phyloP scores from a whole-genome alignment of 2,797 vertebrate genomes.

The Lutjanus campechanus region DNA sequence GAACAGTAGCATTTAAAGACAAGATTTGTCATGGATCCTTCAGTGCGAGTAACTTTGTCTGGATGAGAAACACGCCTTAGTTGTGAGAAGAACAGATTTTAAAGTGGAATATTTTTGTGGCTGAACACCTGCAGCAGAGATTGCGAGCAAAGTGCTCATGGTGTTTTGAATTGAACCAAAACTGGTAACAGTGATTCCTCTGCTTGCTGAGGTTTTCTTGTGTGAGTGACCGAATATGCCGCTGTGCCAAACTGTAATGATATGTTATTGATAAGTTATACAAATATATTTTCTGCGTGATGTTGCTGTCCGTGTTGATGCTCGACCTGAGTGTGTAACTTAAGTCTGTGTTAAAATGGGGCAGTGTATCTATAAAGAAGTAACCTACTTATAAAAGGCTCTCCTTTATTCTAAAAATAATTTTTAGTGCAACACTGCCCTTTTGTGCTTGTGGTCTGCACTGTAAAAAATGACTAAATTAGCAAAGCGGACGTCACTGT shows the following conservation, averaged over 20 bases:
- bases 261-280: not conserved
- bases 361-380: slow-evolving; percentile 33
- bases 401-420: slow-evolving; percentile 66
- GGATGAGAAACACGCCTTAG: not conserved
- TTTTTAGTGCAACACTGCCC: slow-evolving; percentile 69
- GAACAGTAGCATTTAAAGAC: not conserved
- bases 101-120: not conserved
- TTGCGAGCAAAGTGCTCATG: no score
- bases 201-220: not conserved
- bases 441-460: slow-evolving; percentile 53
- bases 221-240: not conserved
- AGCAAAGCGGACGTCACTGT: slow-evolving; percentile 59
- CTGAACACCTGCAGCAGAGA: not conserved
- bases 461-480: slow-evolving; percentile 48
- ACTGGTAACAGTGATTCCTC: not conserved
- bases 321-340: not conserved
- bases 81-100: not conserved
- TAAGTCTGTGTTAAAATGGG: slow-evolving; percentile 37
- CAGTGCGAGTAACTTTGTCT: not conserved
- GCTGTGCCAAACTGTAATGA: not conserved
- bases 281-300: not conserved
- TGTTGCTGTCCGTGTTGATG: not conserved
- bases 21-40: not conserved
- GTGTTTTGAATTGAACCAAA: no score
- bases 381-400: slow-evolving; percentile 70